Evolutionary conservation across 1,140 invertebrate species (phyloP), one percentile per base, ranked within the genome.

Genomic region (Phocides pigmalion): DNA sequence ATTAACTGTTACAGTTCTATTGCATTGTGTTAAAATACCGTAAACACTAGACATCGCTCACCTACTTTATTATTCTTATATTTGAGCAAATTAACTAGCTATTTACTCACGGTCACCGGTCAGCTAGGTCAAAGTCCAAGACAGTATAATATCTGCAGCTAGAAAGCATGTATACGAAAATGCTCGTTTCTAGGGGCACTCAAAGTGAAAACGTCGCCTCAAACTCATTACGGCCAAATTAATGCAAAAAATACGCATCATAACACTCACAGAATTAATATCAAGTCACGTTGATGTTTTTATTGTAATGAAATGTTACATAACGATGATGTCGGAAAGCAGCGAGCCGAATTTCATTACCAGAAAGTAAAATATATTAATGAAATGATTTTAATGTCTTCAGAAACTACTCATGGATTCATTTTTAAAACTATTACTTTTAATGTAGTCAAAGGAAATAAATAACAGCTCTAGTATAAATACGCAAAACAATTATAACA

Each of bases 181-280:
- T 44, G n/a, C 11, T 11, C 11, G 14, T 44, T 44, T 44, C 11
- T 17, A 44, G 11, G 15, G 8, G 11, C 41, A 44, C 17, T 14
- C 17, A 17, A 44, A 44, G 16, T 44, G 16, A 44, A 44, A 44
- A 44, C 41, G 41, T 17, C 19, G 16, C 41, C 41, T 16, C 16
- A 44, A 19, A n/a, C 19, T 44, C 16, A 44, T 44, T 44, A 44
- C 41, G 9, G 9, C 15, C 42, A 19, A 44, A 5, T 16, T 11
- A 44, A 41, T 41, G n/a, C 37, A 41, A 22, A 22, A 22, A 22
- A 22, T 44, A 2, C 42, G 17, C 42, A 19, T 15, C 17, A 44
- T 44, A 16, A 19, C 42, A 44, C 12, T n/a, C n/a, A n/a, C 37
- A 1, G 42, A 44, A 44, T 44, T 19, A 44, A 44, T 44, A 44